Evolutionary conservation across 2,113 vertebrate species (phyloP), one percentile per base, ranked within the genome.

Genomic region (Canis aureus): DNA sequence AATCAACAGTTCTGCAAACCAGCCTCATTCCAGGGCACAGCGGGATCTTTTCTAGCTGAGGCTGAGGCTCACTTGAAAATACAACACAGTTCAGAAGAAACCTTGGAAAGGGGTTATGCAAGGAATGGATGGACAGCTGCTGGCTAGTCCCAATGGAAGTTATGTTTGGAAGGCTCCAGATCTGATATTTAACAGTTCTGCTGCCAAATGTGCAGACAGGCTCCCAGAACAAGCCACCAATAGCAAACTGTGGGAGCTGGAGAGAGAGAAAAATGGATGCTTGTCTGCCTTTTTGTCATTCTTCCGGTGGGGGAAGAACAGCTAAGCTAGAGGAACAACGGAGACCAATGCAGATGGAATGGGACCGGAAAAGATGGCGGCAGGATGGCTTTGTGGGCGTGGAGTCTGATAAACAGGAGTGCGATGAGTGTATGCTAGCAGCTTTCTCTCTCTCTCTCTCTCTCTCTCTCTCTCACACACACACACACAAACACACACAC

Each of bases 51-150:
- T 51, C 93, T 69, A 60, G 62, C 38, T 49, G 80, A 32, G 92
- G 11, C 91, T 38, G 19, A 66, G 76, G 22, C 51, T 80, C 87
- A 20, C 66, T 67, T 87, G 96, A 91, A 94, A 89, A 89, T 1
- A 57, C 53, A 78, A 19, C 38, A 12, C 76, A 35, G 59, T 83
- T 79, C 55, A 59, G 73, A 78, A 83, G 89, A 80, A 92, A 80
- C 91, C 86, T 66, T 89, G 93, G 97, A 98, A 74, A 89, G 32
- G 53, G 60, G 60, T 74, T 80, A 84, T 67, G 74, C 3, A 0
- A 94, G 51, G 85, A 62, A 43, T 27, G 71, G 96, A 91, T 35
- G 60, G 93, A 97, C 97, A 96, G 97, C 97, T 97, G 97, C 67
- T 16, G 82, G 71, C 29, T 11, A 3, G 92, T 96, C 97, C 92